phyloP scores from a whole-genome alignment of 2,888 invertebrate genomes.

The Oxyteleia sp. region DNA sequence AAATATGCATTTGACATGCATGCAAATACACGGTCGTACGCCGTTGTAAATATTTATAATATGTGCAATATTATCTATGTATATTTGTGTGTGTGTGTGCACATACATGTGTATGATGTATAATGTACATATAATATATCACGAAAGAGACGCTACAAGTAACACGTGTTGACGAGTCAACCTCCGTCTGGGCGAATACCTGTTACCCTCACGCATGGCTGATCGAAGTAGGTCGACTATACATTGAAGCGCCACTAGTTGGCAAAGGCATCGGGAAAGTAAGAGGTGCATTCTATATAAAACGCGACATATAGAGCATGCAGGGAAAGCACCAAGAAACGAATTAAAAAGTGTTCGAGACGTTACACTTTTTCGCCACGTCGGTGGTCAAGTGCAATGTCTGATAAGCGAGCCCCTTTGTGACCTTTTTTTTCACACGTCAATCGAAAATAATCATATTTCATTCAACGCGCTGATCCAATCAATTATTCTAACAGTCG shows the following conservation, averaged over 20 bases:
- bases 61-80: neutral
- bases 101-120: too few species aligned
- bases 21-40: neutral
- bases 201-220: slow-evolving; percentile 77
- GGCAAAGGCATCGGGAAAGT: slow-evolving; percentile 64
- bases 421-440: too few species aligned
- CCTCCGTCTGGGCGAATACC: slow-evolving; percentile 74
- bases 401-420: too few species aligned
- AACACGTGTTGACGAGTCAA: slow-evolving; percentile 73
- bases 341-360: slow-evolving; percentile 53
- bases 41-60: neutral
- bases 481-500: too few species aligned
- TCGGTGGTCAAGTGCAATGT: slow-evolving; percentile 55
- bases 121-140: slow-evolving; percentile 1
- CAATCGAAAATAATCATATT: too few species aligned
- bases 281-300: slow-evolving; percentile 62
- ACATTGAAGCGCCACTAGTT: slow-evolving; percentile 65
- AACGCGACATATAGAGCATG: slow-evolving; percentile 56
- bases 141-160: slow-evolving; percentile 64
- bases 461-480: too few species aligned
- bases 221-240: slow-evolving; percentile 79
- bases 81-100: too few species aligned
- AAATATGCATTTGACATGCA: neutral
- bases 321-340: slow-evolving; percentile 36
- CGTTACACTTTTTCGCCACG: slow-evolving; percentile 23